Base-by-base conservation (phyloP, 64 coral and sea anemone genomes). In the Platygyra sinensis region DNA sequence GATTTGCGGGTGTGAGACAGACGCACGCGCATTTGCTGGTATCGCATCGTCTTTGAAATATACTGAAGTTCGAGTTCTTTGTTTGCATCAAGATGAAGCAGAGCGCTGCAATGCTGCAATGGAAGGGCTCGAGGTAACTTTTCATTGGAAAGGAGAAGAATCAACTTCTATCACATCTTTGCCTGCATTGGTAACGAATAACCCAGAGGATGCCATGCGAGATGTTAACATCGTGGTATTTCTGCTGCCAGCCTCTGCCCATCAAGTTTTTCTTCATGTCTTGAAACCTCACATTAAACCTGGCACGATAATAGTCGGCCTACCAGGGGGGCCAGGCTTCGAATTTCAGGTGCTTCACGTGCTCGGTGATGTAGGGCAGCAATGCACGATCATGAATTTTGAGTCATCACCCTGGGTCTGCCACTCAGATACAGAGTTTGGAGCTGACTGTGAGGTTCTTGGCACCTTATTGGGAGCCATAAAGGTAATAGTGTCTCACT, bases 1-100 rank as follows among this genome's bases (percentile, higher is more conserved):
- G 67, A 73, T 94, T 19, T 94, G 93, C 87, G 93, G 93, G 16
- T 72, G 82, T 61, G 93, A 88, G 4, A 86, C 60, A 75, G 93
- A 63, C 1, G 76, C 93, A 17, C 89, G 91, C 60, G 88, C 89
- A 6, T 63, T 83, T 89, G 80, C 93, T n/a, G 83, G 93, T 22
- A 87, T 91, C 61, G 88, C 88, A 36, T 67, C 93, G 2, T 90
- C 80, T 76, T 36, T 71, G 61, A 75, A 89, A 52, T 72, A 30
- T 33, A 94, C 84, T 6, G 82, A 91, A 28, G 93, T 91, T 33
- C 73, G 88, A 67, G 88, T 94, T 25, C 89, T 94, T 15, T 81
- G 74, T 31, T 65, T 91, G 75, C 69, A 86, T 76, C 73, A 91
- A 75, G 88, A 91, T 76, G 82, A 87, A 80, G 93, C 93, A 74